Evolutionary conservation across 1,140 invertebrate species (phyloP).

Genomic region (Drosophila simulans): DNA sequence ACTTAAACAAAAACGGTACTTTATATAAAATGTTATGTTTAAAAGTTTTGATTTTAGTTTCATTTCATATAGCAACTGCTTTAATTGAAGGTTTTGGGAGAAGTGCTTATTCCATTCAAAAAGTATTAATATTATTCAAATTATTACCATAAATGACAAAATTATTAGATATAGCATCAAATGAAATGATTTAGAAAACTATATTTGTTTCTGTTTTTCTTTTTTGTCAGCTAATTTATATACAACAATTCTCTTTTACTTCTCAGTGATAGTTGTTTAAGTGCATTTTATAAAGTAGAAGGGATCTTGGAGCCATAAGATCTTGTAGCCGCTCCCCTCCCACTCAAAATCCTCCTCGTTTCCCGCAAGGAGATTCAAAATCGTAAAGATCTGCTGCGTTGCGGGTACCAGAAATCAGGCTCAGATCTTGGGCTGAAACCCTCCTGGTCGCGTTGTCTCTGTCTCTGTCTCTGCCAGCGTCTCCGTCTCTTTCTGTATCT

Average conservation of each 20-base stretch:
- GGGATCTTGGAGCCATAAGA: conserved; percentile 37
- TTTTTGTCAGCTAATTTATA: too few species aligned
- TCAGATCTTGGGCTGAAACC: conserved; percentile 51
- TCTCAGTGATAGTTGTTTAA: conserved; percentile 8
- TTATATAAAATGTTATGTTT: too few species aligned
- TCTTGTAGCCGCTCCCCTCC: conserved; percentile 23
- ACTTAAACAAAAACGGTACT: too few species aligned
- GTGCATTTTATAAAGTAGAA: conserved; percentile 12
- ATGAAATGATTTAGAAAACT: too few species aligned
- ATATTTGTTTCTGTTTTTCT: too few species aligned
- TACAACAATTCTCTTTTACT: neutral
- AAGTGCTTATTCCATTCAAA: too few species aligned
- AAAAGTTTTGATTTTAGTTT: too few species aligned
- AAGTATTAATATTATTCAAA: too few species aligned
- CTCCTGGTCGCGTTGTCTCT: conserved; percentile 18
- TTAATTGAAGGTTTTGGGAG: too few species aligned
- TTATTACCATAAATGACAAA: too few species aligned
- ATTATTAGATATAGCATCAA: too few species aligned
- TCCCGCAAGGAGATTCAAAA: conserved; percentile 54
- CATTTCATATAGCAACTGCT: too few species aligned
- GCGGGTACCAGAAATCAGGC: conserved; percentile 57
- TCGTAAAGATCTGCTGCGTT: conserved; percentile 81
- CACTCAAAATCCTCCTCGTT: conserved; percentile 21
- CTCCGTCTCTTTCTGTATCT: conserved; percentile 15
- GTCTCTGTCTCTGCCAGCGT: neutral